Percentiles rank a stretch among this genome's conserved stretches.
phyloP scores from a whole-genome alignment of 1,140 invertebrate genomes.

The Trigoniulus corallinus region DNA sequence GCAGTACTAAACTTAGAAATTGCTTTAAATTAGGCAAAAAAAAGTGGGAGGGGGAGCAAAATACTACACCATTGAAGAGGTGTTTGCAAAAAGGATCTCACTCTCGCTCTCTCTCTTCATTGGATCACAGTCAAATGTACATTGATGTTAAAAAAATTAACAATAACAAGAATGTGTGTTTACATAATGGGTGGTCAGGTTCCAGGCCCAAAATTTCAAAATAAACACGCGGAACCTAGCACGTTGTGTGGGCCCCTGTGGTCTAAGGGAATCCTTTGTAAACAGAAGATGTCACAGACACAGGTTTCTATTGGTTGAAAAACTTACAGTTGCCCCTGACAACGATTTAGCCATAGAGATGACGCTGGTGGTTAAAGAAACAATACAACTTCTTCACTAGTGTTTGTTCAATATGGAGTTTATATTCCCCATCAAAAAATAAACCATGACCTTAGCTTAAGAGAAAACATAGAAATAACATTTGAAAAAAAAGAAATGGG shows the following conservation, averaged over 20 bases:
- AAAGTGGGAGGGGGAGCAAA: no score
- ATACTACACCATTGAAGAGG: no score
- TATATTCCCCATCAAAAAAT: neutral
- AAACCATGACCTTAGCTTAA: neutral
- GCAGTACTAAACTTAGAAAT: no score
- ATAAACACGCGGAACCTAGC: neutral
- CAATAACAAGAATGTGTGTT: slow-evolving; percentile 3
- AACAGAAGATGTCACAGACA: neutral
- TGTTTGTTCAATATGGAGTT: slow-evolving; percentile 5
- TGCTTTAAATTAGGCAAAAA: no score
- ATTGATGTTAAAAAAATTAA: slow-evolving; percentile 1
- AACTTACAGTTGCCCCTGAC: no score
- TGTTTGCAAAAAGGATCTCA: no score
- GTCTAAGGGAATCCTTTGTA: neutral
- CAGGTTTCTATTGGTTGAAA: no score
- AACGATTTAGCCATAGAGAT: no score
- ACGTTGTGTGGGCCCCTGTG: neutral
- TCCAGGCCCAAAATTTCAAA: slow-evolving; percentile 1
- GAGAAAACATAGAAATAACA: neutral
- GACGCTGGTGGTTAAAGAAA: neutral
- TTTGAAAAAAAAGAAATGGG: neutral
- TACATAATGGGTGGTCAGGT: slow-evolving; percentile 4
- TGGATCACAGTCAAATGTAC: neutral
- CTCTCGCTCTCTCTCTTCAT: no score
- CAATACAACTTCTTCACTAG: neutral